Conservation (phyloP, 2,888 invertebrate genomes). For the Tupiocoris notatus region DNA sequence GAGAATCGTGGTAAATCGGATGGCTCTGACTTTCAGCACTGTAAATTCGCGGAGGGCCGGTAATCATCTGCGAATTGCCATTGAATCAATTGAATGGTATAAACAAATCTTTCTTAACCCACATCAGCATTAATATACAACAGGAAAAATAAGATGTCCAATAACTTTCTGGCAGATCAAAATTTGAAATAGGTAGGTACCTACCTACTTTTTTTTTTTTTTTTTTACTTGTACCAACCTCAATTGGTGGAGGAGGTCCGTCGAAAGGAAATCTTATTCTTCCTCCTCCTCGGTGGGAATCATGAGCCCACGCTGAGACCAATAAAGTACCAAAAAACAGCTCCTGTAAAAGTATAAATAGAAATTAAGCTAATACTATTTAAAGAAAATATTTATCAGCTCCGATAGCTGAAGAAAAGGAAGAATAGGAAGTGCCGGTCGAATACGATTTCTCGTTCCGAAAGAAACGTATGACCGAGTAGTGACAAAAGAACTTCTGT, state of each 20-base stretch:
- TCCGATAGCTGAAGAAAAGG: not conserved
- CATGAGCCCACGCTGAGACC: slow-evolving; percentile 1
- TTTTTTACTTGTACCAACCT: slow-evolving; percentile 10
- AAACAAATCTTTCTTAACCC: too few species aligned
- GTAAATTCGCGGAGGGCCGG: slow-evolving; percentile 6
- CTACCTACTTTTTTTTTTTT: too few species aligned
- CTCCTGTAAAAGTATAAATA: not conserved
- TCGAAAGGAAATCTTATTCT: slow-evolving; percentile 30
- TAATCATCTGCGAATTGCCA: not conserved
- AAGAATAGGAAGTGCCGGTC: not conserved
- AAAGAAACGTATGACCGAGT: too few species aligned
- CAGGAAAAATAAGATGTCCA: too few species aligned
- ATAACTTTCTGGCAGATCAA: too few species aligned
- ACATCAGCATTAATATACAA: too few species aligned
- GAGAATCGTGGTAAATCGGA: slow-evolving; percentile 20
- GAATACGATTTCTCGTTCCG: not conserved
- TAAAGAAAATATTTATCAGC: not conserved
- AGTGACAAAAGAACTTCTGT: too few species aligned
- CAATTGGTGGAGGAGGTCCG: slow-evolving; percentile 9
- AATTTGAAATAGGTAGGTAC: too few species aligned
- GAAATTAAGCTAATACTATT: not conserved
- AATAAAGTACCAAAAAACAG: not conserved
- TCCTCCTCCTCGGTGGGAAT: slow-evolving; percentile 6
- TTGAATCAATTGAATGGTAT: too few species aligned
- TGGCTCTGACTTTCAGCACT: slow-evolving; percentile 28